These are phyloP conservation scores for Cricetomys ansorgei DNA, from an alignment of 2,113 vertebrate genomes.

Conservation along the genomic window DNA sequence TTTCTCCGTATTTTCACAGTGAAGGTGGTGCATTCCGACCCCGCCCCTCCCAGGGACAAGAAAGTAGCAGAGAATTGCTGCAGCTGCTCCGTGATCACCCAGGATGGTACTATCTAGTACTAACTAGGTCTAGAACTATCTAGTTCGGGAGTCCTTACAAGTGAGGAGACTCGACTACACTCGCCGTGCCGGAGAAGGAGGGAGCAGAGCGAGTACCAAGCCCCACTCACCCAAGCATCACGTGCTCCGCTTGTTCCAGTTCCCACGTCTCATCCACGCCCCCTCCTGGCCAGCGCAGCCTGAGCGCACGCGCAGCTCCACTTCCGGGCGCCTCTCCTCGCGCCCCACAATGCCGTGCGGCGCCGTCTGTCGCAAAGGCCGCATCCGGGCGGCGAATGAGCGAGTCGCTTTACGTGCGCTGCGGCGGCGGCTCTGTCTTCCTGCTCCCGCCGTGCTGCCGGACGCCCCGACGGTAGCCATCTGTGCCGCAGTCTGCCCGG, in stretches of 20 bases:
- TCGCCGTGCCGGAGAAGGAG: neutral
- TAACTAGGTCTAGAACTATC: neutral
- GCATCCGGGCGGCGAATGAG: constrained; percentile 34
- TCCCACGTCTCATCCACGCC: constrained; percentile 31
- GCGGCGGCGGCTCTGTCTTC: constrained; percentile 20
- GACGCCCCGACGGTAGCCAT: constrained; percentile 46
- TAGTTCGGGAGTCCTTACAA: no score
- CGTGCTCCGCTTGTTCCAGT: neutral
- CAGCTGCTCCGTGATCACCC: neutral
- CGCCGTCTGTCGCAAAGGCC: constrained; percentile 68
- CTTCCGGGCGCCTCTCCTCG: constrained; percentile 38
- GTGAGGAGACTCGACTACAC: neutral
- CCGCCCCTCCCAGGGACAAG: neutral
- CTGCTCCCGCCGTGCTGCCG: constrained; percentile 37
- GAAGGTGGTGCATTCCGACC: neutral
- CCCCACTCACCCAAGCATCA: neutral
- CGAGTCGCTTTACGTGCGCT: constrained; percentile 40
- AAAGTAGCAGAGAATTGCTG: neutral
- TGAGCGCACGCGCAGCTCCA: constrained; percentile 15
- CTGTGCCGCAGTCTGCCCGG: constrained; percentile 59
- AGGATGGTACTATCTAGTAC: neutral
- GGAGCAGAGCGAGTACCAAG: no score
- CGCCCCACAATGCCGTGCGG: constrained; percentile 73
- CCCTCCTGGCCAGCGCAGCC: accelerated
- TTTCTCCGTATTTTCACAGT: neutral